A percentile compares a stretch with the other conserved stretches of the same genome.
phyloP scores from a whole-genome alignment of 2,113 vertebrate species.

The Sphaerodactylus townsendi region DNA sequence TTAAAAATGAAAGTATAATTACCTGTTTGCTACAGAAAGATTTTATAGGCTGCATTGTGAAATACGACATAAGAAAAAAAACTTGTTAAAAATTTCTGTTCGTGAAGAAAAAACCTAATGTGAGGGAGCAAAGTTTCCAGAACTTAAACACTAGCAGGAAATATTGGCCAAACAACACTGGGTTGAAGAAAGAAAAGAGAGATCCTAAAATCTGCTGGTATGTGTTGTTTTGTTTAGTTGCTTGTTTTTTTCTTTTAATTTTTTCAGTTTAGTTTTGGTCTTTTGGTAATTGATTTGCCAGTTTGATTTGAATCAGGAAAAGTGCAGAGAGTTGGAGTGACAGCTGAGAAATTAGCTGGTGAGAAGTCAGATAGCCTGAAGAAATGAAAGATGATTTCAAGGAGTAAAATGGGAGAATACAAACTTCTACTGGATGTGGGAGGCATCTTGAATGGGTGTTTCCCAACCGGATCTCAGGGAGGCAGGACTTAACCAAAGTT shows the following conservation, averaged over 20 bases:
- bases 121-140: not conserved
- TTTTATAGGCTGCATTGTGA: not conserved
- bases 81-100: not conserved
- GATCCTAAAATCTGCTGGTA: not conserved
- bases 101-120: not conserved
- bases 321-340: not conserved
- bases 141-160: not conserved
- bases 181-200: not conserved
- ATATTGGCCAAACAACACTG: not conserved
- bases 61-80: not conserved
- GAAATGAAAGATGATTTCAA: not conserved
- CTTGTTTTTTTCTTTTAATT: too few species aligned
- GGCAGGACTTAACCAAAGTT: too few species aligned
- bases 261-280: too few species aligned
- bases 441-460: too few species aligned
- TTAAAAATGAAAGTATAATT: not conserved
- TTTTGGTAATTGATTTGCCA: not conserved
- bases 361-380: not conserved
- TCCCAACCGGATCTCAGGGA: too few species aligned
- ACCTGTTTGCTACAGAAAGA: not conserved
- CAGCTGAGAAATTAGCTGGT: not conserved
- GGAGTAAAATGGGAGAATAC: not conserved
- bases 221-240: too few species aligned
- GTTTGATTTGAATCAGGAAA: not conserved
- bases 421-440: too few species aligned